Base-by-base conservation (phyloP, 2,888 invertebrate species). In the Acronicta aceris region DNA sequence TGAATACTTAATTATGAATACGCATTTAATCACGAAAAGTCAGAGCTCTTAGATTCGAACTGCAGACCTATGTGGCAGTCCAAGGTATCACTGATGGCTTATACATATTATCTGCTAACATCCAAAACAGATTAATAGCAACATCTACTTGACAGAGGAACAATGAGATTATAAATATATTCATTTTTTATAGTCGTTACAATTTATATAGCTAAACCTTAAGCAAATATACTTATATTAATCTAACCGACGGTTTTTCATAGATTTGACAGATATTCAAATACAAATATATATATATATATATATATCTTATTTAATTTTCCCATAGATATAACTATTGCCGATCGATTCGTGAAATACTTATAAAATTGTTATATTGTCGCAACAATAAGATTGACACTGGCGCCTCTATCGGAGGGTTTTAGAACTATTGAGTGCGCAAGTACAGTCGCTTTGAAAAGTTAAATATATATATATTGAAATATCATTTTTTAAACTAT, bases 201-300 rank as follows among this genome's bases (percentile, higher is more conserved):
- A 59, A 41, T 43, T 38, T 10, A 33, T 52, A 65, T 73, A 66
- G 65, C 65, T 77, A 79, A 62, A 76, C 15, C 65, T 76, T 63
- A 74, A 63, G 6, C n/a, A 51, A 16, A 48, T 12, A 46, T 61
- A 66, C 50, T 55, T 59, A 56, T 21, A 36, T 36, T 66, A 61
- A 21, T 1, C 49, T 63, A 62, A 40, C 51, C 70, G 79, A 76
- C 76, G 76, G 79, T 71, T 76, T 68, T 70, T 63, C 66, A 59
- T 70, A 70, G 63, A 76, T 79, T 70, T 52, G 80, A 76, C 74
- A 74, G 52, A 21, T 73, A 65, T 38, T 27, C 25, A 41, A 64
- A 70, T 76, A 79, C 63, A 76, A 76, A 79, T 76, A 75, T 78
- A 75, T 75, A 75, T n/a, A n/a, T n/a, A n/a, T n/a, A n/a, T n/a